A percentile compares a stretch with the other conserved stretches of the same genome.
phyloP scores from a whole-genome alignment of 2,113 vertebrate genomes.

The Semicossyphus pulcher region DNA sequence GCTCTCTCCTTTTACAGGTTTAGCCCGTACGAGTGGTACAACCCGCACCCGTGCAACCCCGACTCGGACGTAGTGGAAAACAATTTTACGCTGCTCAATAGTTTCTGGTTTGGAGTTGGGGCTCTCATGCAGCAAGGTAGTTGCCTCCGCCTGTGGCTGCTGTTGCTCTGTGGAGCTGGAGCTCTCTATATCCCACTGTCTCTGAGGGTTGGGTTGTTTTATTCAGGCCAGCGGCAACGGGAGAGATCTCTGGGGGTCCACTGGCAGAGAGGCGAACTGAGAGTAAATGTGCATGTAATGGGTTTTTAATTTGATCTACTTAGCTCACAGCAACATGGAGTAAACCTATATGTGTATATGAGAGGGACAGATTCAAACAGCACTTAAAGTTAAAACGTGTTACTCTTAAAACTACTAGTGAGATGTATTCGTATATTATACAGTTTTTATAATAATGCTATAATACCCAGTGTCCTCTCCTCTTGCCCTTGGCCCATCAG shows the following conservation, averaged over 20 bases:
- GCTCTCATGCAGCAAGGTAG: slow-evolving; percentile 99
- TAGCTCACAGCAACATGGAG: slow-evolving; percentile 4
- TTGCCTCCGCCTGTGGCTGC: slow-evolving; percentile 93
- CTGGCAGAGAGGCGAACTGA: slow-evolving; percentile 15
- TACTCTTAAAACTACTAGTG: too few relatives aligned
- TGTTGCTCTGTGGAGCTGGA: slow-evolving; percentile 77
- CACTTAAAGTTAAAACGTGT: too few relatives aligned
- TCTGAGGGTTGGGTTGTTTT: slow-evolving; percentile 84
- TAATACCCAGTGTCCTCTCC: slow-evolving; percentile 68
- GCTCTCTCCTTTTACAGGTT: slow-evolving; percentile 87
- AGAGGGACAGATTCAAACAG: slow-evolving; percentile 11
- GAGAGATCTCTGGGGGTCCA: slow-evolving; percentile 87
- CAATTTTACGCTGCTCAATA: slow-evolving; percentile 99
- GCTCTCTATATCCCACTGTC: slow-evolving; percentile 89
- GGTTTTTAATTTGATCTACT: slow-evolving; percentile 28
- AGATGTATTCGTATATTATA: too few relatives aligned
- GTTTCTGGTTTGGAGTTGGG: slow-evolving; percentile 99
- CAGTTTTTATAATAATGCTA: not conserved
- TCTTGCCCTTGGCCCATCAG: slow-evolving; percentile 87
- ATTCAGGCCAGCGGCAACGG: slow-evolving; percentile 80
- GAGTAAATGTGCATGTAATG: slow-evolving; percentile 33
- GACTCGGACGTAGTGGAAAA: slow-evolving; percentile 99
- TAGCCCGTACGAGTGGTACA: slow-evolving; percentile 99
- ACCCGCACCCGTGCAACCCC: slow-evolving; percentile 98
- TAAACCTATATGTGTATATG: slow-evolving; percentile 1